phyloP scores from a whole-genome alignment of 2,797 vertebrate species.

The Podarcis siculus region DNA sequence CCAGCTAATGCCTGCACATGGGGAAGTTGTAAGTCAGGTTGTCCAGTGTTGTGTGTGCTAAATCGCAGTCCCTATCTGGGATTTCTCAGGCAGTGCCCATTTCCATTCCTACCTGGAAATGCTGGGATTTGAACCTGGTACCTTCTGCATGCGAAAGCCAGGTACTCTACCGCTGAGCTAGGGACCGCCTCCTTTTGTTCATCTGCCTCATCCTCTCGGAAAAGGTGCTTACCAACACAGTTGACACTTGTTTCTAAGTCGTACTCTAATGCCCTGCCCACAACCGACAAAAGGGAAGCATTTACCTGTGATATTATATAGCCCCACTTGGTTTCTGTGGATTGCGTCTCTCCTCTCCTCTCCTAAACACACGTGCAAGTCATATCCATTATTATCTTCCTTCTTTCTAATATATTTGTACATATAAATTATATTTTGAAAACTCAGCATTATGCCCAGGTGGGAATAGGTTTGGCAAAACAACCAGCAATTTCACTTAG shows the following conservation, averaged over 20 bases:
- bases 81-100: no score
- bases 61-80: not conserved
- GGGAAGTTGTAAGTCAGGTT: not conserved
- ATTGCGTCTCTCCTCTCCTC: not conserved
- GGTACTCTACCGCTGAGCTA: not conserved
- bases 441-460: not conserved
- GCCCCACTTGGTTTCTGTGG: no score
- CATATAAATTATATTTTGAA: conserved; percentile 58
- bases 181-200: not conserved
- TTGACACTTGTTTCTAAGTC: not conserved
- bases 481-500: not conserved
- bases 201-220: accelerated
- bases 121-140: no score
- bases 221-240: not conserved
- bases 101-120: no score
- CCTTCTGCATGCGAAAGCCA: not conserved
- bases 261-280: not conserved
- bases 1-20: not conserved
- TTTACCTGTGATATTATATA: no score
- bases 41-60: not conserved
- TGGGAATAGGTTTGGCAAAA: conserved; percentile 34
- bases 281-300: no score
- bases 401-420: conserved; percentile 50
- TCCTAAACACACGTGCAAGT: not conserved
- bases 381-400: not conserved